Conservation (phyloP, 2,888 invertebrate species). For the Lamellibrachia columna region DNA sequence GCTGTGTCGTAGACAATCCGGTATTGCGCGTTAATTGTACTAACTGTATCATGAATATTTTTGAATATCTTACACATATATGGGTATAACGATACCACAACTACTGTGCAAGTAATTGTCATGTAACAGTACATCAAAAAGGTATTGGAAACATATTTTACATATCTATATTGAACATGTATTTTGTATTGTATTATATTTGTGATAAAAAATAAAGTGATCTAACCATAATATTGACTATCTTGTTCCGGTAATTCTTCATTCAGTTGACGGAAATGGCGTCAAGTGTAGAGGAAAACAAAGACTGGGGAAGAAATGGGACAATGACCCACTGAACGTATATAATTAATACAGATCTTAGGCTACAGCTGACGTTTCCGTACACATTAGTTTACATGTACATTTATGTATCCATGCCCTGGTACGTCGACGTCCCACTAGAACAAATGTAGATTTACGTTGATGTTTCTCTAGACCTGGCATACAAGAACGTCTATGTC, state of each 20-base stretch:
- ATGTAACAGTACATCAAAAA: not conserved
- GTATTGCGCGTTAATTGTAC: not conserved
- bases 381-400: no score
- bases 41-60: not conserved
- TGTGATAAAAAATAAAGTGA: slow-evolving; percentile 2
- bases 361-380: no score
- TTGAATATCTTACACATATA: not conserved
- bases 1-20: slow-evolving; percentile 1
- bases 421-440: no score
- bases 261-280: no score
- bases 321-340: no score
- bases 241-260: not conserved
- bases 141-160: not conserved
- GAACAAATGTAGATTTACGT: no score
- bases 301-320: no score
- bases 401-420: no score
- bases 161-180: slow-evolving; percentile 1
- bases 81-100: not conserved
- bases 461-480: no score
- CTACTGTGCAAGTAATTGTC: not conserved
- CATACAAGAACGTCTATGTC: no score
- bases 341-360: no score
- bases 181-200: slow-evolving; percentile 3
- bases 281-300: no score
- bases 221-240: not conserved